Base-by-base conservation (phyloP, 2,113 vertebrate species). In the Tachuris rubrigastra region DNA sequence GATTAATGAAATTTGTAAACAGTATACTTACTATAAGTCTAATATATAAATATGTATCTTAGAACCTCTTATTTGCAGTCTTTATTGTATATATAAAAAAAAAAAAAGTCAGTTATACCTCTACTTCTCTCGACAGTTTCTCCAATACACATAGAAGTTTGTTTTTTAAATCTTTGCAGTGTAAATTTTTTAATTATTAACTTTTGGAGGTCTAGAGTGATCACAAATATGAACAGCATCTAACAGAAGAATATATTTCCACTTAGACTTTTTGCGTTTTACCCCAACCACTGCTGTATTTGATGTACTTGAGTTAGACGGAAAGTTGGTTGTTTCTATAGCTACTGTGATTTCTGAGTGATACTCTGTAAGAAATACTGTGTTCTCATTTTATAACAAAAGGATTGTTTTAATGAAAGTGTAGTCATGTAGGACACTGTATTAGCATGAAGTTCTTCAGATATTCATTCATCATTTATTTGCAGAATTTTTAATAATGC, bases 141-240 rank as follows among this genome's bases (percentile, higher is more conserved):
- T 10, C 0, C 35, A 23, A 10, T 55, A 14, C 3, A 50, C 12
- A 55, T 7, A 42, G 9, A 25, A 10, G 9, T 50, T 73, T 0
- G 14, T 24, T n/a, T 75, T 41, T 52, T 1, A 31, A 53, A 35
- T 24, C 1, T 46, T 63, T 53, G 5, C 4, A 62, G 42, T 15
- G 19, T 24, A 37, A 10, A 0, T 25, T n/a, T 60, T 52, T 41
- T 4, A 41, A 28, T 44, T 58, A 35, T 37, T 53, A 63, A 6
- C 12, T 75, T 82, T 58, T 78, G 33, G 23, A 55, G 7, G 6
- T 9, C 2, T 39, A 62, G 17, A 42, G 6, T 42, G 21, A 55
- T 18, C 16, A 39, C 7, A 91, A 37, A 46, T 55, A 46, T 33
- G 8, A 92, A 28, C 2, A n/a, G 7, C 3, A 21, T 42, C 7